A percentile compares a stretch with the other conserved stretches of the same genome.
Evolutionary conservation across 2,797 vertebrate species (phyloP).

Genomic region (Echiichthys vipera): DNA sequence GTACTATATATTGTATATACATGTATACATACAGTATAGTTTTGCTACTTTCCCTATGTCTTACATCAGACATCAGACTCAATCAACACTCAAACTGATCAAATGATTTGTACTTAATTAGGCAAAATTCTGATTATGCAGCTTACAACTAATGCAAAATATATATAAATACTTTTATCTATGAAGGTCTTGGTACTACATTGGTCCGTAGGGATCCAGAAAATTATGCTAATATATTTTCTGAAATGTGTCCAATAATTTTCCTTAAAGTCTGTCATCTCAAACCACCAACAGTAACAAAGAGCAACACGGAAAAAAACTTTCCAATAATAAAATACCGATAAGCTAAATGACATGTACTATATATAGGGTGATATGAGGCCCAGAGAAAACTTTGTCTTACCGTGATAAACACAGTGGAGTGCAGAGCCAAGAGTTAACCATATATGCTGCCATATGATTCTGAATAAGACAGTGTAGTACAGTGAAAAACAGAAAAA

Average conservation of each 20-base stretch:
- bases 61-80: too few relatives aligned
- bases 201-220: not conserved
- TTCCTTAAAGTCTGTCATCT: not conserved
- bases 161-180: not conserved
- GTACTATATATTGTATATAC: not conserved
- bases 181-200: not conserved
- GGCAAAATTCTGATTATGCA: not conserved
- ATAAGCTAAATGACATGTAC: not conserved
- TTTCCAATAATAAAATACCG: not conserved
- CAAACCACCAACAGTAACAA: not conserved
- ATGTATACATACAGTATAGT: too few relatives aligned
- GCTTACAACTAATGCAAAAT: not conserved
- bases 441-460: not conserved
- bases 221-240: not conserved
- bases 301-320: not conserved
- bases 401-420: slow-evolving; percentile 66
- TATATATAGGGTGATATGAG: not conserved
- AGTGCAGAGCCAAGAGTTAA: not conserved
- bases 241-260: not conserved
- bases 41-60: too few relatives aligned
- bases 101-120: not conserved
- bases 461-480: not conserved
- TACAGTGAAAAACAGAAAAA: not conserved
- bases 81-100: not conserved
- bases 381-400: slow-evolving; percentile 6